Conservation (phyloP, 2,888 invertebrate genomes). For the Sepiola atlantica region DNA sequence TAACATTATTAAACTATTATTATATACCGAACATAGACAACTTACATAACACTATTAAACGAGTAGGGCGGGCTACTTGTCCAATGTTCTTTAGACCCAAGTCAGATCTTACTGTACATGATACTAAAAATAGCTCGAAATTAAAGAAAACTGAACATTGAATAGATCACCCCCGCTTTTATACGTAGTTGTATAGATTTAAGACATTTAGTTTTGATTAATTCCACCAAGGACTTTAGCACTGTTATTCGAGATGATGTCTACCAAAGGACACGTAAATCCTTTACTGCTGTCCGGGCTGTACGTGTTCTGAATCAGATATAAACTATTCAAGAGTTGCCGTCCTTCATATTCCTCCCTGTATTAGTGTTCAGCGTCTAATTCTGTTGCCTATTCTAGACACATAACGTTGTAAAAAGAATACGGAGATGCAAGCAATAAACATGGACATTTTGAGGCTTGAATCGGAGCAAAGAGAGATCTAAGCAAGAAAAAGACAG, state of each 20-base stretch:
- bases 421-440: background rate
- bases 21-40: background rate
- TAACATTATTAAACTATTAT: background rate
- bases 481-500: background rate
- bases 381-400: constrained; percentile 2
- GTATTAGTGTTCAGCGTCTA: background rate
- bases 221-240: background rate
- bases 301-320: background rate
- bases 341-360: background rate
- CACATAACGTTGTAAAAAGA: background rate
- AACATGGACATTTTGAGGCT: background rate
- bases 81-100: background rate
- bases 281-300: background rate
- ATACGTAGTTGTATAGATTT: background rate
- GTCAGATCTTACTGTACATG: background rate
- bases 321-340: background rate
- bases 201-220: constrained; percentile 13
- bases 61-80: background rate
- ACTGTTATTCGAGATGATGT: constrained; percentile 21
- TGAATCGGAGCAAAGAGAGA: background rate
- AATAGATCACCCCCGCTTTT: background rate
- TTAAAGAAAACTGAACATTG: background rate
- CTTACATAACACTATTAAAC: background rate
- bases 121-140: background rate
- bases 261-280: constrained; percentile 12